phyloP scores from a whole-genome alignment of 23 tunicate species.

The Botrylloides violaceus region DNA sequence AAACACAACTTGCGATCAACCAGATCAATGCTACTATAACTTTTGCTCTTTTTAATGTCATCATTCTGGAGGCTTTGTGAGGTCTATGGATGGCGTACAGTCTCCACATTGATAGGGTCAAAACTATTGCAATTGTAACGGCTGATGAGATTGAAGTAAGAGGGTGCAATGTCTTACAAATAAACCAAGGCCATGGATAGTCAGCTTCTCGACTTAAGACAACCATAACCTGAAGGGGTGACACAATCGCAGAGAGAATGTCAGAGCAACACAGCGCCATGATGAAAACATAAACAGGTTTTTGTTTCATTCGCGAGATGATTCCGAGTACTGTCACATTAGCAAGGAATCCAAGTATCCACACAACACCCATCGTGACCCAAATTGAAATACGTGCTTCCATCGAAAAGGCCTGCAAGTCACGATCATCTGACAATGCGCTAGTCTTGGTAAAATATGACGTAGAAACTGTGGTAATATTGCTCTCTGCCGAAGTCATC shows the following conservation, averaged over 20 bases:
- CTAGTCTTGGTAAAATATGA: no score
- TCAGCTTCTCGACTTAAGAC: background rate
- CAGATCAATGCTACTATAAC: background rate
- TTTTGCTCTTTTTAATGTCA: background rate
- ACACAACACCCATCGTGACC: background rate
- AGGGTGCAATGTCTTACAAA: background rate
- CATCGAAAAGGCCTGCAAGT: no score
- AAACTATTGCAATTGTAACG: background rate
- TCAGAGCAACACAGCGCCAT: background rate
- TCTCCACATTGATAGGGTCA: background rate
- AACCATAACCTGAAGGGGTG: background rate
- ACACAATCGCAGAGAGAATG: background rate
- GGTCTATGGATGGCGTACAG: background rate
- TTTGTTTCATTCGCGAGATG: background rate
- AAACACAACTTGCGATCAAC: background rate
- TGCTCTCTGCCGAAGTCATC: no score
- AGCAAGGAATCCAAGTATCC: background rate
- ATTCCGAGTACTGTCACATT: background rate
- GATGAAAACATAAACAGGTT: background rate
- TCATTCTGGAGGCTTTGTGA: background rate
- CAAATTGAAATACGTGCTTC: background rate
- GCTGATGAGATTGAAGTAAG: background rate
- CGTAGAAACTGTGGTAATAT: no score
- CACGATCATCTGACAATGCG: no score
- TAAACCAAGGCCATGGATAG: background rate